These are phyloP conservation scores for Poecilia gillii DNA, from an alignment of 2,797 vertebrate genomes.

Conservation along the genomic window DNA sequence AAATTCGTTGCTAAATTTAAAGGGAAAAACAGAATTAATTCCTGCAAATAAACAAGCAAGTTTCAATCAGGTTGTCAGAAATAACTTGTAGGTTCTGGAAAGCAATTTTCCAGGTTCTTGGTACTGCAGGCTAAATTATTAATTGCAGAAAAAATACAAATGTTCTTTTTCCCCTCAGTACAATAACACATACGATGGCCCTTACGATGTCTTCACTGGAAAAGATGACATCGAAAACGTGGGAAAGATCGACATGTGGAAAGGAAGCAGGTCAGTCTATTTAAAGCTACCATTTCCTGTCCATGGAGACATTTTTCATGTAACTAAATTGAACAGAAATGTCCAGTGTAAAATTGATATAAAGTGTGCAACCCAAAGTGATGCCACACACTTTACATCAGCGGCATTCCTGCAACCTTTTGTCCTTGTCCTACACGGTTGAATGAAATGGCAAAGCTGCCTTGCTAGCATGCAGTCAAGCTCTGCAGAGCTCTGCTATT, in stretches of 20 bases:
- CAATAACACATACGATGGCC: conserved; percentile 87
- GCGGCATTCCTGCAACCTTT: no score
- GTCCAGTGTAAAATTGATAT: background rate
- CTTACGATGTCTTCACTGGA: conserved; percentile 86
- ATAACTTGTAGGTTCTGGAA: background rate
- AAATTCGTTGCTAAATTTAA: background rate
- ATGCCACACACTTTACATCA: background rate
- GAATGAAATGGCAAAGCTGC: no score
- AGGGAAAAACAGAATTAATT: background rate
- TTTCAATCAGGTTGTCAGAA: background rate
- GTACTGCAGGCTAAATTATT: background rate
- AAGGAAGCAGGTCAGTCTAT: conserved; percentile 78
- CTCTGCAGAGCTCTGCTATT: no score
- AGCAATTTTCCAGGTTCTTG: background rate
- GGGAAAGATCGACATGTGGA: conserved; percentile 85
- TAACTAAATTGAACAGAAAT: background rate
- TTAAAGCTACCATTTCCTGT: background rate
- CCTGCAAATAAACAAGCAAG: background rate
- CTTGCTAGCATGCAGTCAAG: no score
- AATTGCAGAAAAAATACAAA: background rate
- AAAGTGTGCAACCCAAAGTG: background rate
- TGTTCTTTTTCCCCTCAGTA: conserved; percentile 75
- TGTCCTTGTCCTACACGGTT: no score
- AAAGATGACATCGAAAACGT: conserved; percentile 86
- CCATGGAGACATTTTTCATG: no score